Evolutionary conservation across 2,888 invertebrate genomes (phyloP).

Genomic region (Ophonus ardosiacus): DNA sequence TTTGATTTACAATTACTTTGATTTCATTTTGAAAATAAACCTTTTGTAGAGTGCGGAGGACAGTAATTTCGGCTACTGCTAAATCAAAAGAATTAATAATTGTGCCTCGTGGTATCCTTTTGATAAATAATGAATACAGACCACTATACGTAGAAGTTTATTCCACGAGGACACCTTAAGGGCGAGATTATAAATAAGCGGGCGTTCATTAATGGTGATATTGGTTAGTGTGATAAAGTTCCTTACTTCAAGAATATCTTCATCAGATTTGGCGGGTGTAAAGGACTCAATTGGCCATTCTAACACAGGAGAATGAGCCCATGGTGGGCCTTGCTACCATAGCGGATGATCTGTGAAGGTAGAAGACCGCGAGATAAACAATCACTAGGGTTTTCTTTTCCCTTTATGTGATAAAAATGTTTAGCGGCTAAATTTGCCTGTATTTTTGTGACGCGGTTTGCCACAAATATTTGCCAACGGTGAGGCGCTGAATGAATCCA

Average conservation of each 20-base stretch:
- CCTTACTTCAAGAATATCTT: too few species aligned
- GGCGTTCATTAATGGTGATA: too few species aligned
- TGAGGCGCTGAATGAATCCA: conserved; percentile 64
- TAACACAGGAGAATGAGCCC: background rate
- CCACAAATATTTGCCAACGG: conserved; percentile 65
- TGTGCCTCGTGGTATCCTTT: background rate
- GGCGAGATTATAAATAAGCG: too few species aligned
- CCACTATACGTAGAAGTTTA: conserved; percentile 12
- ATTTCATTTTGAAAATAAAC: too few species aligned
- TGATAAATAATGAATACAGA: background rate
- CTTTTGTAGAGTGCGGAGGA: background rate
- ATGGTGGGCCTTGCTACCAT: background rate
- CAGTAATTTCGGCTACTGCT: background rate
- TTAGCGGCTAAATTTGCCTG: conserved; percentile 38
- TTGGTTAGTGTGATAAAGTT: too few species aligned
- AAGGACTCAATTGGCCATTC: conserved; percentile 1
- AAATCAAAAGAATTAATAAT: background rate
- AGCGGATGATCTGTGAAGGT: conserved; percentile 29
- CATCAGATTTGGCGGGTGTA: too few species aligned
- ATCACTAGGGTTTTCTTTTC: conserved; percentile 62
- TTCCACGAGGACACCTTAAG: too few species aligned
- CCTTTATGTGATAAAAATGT: conserved; percentile 59
- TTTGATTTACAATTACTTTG: too few species aligned
- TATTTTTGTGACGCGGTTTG: conserved; percentile 63
- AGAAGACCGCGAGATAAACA: conserved; percentile 52